phyloP scores from a whole-genome alignment of 2,113 vertebrate species.

The Cygnus buccinator region DNA sequence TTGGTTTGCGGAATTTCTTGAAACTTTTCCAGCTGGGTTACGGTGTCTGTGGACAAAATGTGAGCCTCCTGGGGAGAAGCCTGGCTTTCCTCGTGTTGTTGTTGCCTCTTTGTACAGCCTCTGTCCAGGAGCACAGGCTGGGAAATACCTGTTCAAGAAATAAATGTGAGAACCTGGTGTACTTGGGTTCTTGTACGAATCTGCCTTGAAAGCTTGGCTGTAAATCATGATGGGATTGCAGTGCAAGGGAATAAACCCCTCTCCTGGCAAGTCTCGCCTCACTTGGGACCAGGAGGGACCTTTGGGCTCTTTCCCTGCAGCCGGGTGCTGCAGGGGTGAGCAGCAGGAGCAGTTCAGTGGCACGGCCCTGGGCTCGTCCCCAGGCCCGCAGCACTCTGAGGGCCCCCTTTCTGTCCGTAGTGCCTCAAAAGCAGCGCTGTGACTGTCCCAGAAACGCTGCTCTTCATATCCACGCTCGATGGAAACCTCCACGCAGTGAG shows the following conservation, averaged over 20 bases:
- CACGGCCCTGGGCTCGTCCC: neutral
- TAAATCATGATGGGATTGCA: too few species aligned
- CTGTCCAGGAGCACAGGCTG: neutral
- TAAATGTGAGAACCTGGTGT: neutral
- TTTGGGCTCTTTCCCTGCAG: neutral
- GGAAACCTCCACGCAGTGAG: constrained; percentile 92
- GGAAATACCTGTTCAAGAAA: neutral
- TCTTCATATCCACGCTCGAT: constrained; percentile 93
- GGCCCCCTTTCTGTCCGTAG: constrained; percentile 17
- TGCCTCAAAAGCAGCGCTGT: constrained; percentile 72
- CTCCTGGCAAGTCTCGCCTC: neutral
- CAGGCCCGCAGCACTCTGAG: neutral
- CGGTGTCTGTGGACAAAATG: neutral
- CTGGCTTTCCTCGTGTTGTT: neutral
- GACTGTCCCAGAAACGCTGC: constrained; percentile 85
- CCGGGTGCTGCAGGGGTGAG: too few species aligned
- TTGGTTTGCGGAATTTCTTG: neutral
- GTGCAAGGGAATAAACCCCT: neutral
- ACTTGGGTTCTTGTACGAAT: neutral
- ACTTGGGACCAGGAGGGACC: neutral
- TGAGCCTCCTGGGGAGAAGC: neutral
- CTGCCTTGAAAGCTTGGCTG: neutral
- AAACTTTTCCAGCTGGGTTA: neutral
- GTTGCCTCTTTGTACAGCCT: neutral
- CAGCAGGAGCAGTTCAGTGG: neutral